These are phyloP conservation scores for Ceuthmochares aereus DNA, from an alignment of 2,113 vertebrate species.

Conservation along the genomic window DNA sequence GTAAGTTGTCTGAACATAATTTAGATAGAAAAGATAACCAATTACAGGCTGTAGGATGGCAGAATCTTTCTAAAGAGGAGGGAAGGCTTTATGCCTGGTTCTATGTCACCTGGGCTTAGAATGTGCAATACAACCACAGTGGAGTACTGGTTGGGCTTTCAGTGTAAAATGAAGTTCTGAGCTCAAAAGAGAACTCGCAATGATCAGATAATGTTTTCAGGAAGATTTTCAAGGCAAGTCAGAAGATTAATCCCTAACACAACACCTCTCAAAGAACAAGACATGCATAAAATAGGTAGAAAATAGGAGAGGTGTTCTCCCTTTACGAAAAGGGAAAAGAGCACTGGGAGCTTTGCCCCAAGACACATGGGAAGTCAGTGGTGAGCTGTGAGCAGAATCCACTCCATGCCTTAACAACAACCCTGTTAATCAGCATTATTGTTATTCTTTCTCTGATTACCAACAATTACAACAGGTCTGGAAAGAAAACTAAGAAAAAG, in stretches of 20 bases:
- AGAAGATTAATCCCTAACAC: not conserved
- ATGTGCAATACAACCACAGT: not conserved
- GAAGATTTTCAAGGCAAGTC: not conserved
- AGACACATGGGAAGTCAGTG: not conserved
- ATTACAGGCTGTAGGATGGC: not conserved
- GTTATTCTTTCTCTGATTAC: not conserved
- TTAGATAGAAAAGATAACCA: not conserved
- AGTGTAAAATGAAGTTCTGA: not conserved
- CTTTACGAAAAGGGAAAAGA: not conserved
- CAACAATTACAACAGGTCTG: conserved; percentile 4
- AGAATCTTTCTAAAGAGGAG: not conserved
- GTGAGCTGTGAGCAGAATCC: not conserved
- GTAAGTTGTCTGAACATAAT: not conserved
- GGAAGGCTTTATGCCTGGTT: not conserved
- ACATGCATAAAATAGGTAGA: not conserved
- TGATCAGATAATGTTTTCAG: not conserved
- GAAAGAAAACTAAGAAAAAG: conserved; percentile 27
- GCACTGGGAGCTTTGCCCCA: not conserved
- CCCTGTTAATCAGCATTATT: not conserved
- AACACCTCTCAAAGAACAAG: not conserved
- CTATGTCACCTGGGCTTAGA: not conserved
- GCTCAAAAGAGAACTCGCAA: not conserved
- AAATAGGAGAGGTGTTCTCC: not conserved
- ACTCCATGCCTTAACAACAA: not conserved
- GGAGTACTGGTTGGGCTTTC: not conserved